Evolutionary conservation across 2,113 vertebrate genomes (phyloP).

Genomic region (Rhinichthys klamathensis): DNA sequence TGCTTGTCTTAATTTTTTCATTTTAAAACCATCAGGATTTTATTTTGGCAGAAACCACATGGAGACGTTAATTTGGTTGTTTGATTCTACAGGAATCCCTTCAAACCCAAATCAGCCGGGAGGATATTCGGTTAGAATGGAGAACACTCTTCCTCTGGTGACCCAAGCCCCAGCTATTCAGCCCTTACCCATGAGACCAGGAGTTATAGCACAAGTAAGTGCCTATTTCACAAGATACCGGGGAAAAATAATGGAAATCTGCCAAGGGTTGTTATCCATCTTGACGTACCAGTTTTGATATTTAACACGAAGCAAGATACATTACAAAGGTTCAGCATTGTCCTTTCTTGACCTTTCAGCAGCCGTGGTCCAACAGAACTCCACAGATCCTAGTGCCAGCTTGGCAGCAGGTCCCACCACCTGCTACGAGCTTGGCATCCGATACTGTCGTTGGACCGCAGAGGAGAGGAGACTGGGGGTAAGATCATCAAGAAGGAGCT

Average conservation of each 20-base stretch:
- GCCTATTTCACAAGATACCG: neutral
- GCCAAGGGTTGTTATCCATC: neutral
- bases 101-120: constrained; percentile 86
- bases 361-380: constrained; percentile 88
- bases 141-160: constrained; percentile 88
- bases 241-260: neutral
- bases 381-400: constrained; percentile 91
- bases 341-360: constrained; percentile 52
- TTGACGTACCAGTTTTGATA: neutral
- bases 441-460: constrained; percentile 85
- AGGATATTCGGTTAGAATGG: constrained; percentile 85
- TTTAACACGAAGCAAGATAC: neutral
- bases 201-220: constrained; percentile 90
- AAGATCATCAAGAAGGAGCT: constrained; percentile 60
- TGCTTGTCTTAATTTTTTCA: neutral
- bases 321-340: constrained; percentile 3
- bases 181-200: constrained; percentile 89
- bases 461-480: constrained; percentile 94
- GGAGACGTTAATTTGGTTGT: constrained; percentile 10
- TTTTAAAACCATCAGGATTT: neutral
- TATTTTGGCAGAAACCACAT: neutral
- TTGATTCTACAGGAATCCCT: constrained; percentile 78
- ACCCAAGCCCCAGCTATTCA: constrained; percentile 91
- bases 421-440: constrained; percentile 80
- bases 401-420: constrained; percentile 92